Conservation (phyloP, 2,888 invertebrate genomes). For the Kryphioiulus occultus region DNA sequence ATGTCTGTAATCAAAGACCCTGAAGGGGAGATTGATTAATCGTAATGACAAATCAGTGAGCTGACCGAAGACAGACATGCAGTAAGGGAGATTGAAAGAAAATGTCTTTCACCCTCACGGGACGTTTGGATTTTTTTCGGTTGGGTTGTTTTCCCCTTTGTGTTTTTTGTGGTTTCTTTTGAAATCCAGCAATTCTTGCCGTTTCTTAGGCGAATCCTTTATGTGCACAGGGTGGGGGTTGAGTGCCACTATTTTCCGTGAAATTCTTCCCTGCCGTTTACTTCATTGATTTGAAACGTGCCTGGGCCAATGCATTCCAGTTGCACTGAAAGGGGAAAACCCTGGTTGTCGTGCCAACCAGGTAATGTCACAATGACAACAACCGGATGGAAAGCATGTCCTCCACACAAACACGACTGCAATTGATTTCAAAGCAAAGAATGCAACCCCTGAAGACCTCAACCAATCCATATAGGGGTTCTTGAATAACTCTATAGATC, state of each 20-base stretch:
- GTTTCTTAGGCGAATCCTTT: background rate
- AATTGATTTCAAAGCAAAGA: background rate
- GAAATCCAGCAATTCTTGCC: background rate
- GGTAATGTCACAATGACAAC: constrained; percentile 36
- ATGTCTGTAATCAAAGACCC: background rate
- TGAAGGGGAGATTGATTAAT: constrained; percentile 8
- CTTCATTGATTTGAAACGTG: constrained; percentile 3
- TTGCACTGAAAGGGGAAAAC: background rate
- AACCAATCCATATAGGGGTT: background rate
- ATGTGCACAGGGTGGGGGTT: background rate
- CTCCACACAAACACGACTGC: background rate
- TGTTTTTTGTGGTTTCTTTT: background rate
- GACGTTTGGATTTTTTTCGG: background rate
- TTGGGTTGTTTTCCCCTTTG: background rate
- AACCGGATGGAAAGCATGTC: background rate
- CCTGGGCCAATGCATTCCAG: background rate
- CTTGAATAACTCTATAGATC: background rate
- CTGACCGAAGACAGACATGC: background rate
- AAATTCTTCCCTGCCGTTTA: background rate
- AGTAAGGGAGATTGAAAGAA: background rate
- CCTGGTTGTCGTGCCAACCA: constrained; percentile 20
- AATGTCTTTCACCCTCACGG: background rate
- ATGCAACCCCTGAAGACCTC: background rate
- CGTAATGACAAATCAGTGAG: constrained; percentile 7
- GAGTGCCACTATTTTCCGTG: background rate